Base-by-base conservation (phyloP, 1,140 invertebrate genomes). In the Drosophila tristis region DNA sequence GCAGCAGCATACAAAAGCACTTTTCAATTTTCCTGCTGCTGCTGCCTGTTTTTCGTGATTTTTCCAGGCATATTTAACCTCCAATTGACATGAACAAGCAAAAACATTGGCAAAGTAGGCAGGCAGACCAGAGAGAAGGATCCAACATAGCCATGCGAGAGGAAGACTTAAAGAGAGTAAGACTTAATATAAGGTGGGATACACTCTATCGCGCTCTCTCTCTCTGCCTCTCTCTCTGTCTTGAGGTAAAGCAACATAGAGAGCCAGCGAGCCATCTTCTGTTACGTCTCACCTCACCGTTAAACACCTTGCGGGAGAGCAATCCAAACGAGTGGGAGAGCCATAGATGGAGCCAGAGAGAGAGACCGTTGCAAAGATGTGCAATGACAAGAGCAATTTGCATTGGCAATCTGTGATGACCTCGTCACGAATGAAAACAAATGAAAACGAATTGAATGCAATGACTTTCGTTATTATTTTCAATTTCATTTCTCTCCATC, bases 381-480 rank as follows among this genome's bases (percentile, higher is more conserved):
- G 72, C 64, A 60, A 80, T 60, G 63, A 80, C 73, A 68, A 70
- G 53, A 70, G 82, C 82, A 86, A 87, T 86, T 86, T 78, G 82
- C 78, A 70, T 82, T 54, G 63, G 55, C 58, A 76, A 90, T 90
- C 86, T 70, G 71, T 67, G 86, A 90, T 90, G 87, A 90, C 87
- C 87, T 90, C 87, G 87, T 90, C 87, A 90, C 87, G 87, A 85
- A 74, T 59, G 42, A 72, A 74, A 42, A 78, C 80, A 74, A 77
- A 58, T 50, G 15, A 55, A 72, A 53, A 74, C 68, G 70, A 73
- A 56, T 63, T 74, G 71, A 74, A 73, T 68, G 80, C 11, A 76
- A 87, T 90, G 79, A 86, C 87, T 90, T 90, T 90, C 87, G 70
- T 85, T 90, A 91, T 75, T 87, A 82, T 76, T 89, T 89, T 82